Base-by-base conservation (phyloP, 2,888 invertebrate species). In the Synanthedon formicaeformis region DNA sequence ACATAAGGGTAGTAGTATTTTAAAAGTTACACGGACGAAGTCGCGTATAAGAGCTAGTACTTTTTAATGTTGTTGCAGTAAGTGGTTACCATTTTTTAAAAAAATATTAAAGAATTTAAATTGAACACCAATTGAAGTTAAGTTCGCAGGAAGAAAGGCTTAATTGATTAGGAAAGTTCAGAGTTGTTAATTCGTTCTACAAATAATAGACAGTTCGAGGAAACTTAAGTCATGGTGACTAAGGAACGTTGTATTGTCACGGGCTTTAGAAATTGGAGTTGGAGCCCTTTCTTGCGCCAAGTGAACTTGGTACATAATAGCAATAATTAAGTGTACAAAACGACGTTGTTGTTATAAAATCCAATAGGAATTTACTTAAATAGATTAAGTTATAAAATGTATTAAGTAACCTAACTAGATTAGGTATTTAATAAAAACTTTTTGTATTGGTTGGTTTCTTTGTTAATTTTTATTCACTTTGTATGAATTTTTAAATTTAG, bases 181-280 rank as follows among this genome's bases (percentile, higher is more conserved):
- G 13, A 48, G 45, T 52, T 50, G 50, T 56, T 40, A 50, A 52
- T 54, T 48, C 40, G 52, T 53, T 50, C 51, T 56, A 52, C 53
- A 41, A 54, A 56, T 48, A 56, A 52, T 52, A 41, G 48, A 18
- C 48, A 52, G 45, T 41, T 40, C 12, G 45, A 4, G 16, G 13
- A 54, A 50, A 49, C 27, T 51, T 50, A 50, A 41, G 54, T 57
- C 57, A 57, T 34, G 50, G 40, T 55, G 55, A 55, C 54, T 55
- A 12, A 18, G 16, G 49, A 40, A 52, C 52, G 16, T 23, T 41
- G 51, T 51, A 52, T 52, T 53, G 52, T 50, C 52, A 34, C 10
- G 13, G 49, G 49, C 49, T 41, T 50, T 50, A 54, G 51, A 54
- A 54, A 50, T 52, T 48, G 41, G 48, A 54, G 55, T 51, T 54